Percentiles rank a stretch among this genome's conserved stretches.
These are phyloP conservation scores for Ceratina japonica DNA, from an alignment of 1,140 invertebrate species.

Conservation along the genomic window DNA sequence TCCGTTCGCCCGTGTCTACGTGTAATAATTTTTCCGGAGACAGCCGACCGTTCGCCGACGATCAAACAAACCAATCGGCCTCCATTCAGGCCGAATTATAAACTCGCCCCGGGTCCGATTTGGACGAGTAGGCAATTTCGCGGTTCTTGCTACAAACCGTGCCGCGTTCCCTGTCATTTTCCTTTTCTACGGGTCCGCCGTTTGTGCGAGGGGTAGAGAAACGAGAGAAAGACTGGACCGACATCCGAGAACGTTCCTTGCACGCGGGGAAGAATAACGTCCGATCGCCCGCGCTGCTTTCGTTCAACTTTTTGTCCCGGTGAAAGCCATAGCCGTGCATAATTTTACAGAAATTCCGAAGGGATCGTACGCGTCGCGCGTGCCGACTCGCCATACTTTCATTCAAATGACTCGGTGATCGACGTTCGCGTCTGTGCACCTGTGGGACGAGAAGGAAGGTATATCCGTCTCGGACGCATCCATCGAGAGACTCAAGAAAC, in stretches of 20 bases:
- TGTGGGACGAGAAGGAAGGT: background rate
- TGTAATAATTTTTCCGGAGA: constrained; percentile 56
- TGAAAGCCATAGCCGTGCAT: constrained; percentile 18
- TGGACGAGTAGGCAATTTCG: background rate
- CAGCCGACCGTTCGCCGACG: constrained; percentile 37
- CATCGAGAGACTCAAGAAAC: background rate
- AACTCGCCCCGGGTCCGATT: constrained; percentile 25
- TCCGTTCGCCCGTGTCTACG: constrained; percentile 17
- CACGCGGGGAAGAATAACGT: constrained; percentile 9
- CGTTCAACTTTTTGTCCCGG: background rate
- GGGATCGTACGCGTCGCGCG: background rate
- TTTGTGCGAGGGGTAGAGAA: background rate
- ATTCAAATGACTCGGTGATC: background rate
- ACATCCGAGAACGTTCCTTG: background rate
- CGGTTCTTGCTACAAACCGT: background rate
- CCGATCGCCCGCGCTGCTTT: constrained; percentile 24
- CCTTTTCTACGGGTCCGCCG: background rate
- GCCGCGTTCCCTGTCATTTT: background rate
- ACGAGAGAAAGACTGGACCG: constrained; percentile 2
- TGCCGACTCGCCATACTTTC: background rate
- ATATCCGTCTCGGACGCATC: background rate
- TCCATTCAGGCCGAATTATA: constrained; percentile 52
- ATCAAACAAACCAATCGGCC: constrained; percentile 59
- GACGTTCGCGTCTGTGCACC: background rate
- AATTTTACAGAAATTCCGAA: constrained; percentile 32